Evolutionary conservation across 2,888 invertebrate genomes (phyloP).

Genomic region (Onthophagus sagittarius): DNA sequence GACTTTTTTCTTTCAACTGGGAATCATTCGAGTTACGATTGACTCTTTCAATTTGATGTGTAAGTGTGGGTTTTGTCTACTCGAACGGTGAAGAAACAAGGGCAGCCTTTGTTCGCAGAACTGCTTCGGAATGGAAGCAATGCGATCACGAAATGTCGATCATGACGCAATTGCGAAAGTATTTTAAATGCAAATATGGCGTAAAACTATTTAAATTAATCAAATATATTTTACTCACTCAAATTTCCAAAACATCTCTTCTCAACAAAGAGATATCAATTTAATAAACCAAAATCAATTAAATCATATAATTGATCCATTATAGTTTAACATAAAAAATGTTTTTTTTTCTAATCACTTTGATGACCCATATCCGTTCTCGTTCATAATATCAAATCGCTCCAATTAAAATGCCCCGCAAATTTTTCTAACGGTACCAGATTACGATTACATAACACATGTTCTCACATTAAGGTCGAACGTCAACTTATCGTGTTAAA

Average conservation of each 20-base stretch:
- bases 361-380: neutral
- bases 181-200: constrained; percentile 9
- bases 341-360: neutral
- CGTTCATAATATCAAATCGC: neutral
- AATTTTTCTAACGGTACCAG: neutral
- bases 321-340: neutral
- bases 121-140: neutral
- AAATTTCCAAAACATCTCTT: too few species aligned
- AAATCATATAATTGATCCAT: neutral
- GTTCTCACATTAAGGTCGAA: neutral
- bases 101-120: constrained; percentile 3
- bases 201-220: neutral
- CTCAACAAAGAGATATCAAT: too few species aligned
- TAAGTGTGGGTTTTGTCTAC: neutral
- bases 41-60: neutral
- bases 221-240: neutral
- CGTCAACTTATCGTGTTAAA: neutral
- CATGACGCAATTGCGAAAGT: constrained; percentile 8
- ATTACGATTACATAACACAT: neutral
- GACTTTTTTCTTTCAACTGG: neutral
- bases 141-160: constrained; percentile 11
- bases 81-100: constrained; percentile 1
- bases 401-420: neutral
- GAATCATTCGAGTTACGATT: neutral
- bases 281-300: neutral